Base-by-base conservation (phyloP, 2,888 invertebrate species). In the Drosophila mulleri region DNA sequence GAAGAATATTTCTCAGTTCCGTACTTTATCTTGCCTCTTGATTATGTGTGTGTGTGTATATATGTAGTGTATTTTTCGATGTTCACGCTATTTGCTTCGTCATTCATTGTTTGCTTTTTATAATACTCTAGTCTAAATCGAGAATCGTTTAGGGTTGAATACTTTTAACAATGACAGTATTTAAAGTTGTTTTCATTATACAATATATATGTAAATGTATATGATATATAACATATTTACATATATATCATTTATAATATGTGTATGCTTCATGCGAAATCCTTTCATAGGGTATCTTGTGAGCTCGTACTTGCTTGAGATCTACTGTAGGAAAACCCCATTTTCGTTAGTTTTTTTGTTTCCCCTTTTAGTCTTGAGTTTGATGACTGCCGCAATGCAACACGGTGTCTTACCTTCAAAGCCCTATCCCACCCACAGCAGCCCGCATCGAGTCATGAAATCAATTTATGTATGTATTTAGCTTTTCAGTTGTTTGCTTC, bases 381-480 rank as follows among this genome's bases (percentile, higher is more conserved):
- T 56, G 54, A 72, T 76, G 76, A 67, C 71, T 71, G 80, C 75
- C 41, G 67, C 78, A 63, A 18, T 72, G 64, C 69, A 71, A 44
- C 63, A 58, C 26, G 47, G 26, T 32, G 18, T n/a, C 47, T 56
- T 39, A 58, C 54, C 26, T 48, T 54, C 26, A 8, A 11, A 14
- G 2, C 66, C 56, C 37, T 12, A 16, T n/a, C 26, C 18, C 35
- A 41, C 5, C 47, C 39, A 20, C 37, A 68, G 57, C 54, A 74
- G 62, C 70, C 75, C 70, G 67, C 65, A 67, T 52, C 66, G 54
- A 77, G 78, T 87, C 84, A 84, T 87, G 75, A 84, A 89, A 75
- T 84, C 87, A 87, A 87, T 89, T 84, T 87, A 75, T 83, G 67
- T 67, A 75, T 62, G 64, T 82, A 59, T 83, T 79, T 86, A 75